Evolutionary conservation across 2,113 vertebrate species (phyloP), one percentile per base, ranked within the genome.

Genomic region (Planiliza haematocheilus): DNA sequence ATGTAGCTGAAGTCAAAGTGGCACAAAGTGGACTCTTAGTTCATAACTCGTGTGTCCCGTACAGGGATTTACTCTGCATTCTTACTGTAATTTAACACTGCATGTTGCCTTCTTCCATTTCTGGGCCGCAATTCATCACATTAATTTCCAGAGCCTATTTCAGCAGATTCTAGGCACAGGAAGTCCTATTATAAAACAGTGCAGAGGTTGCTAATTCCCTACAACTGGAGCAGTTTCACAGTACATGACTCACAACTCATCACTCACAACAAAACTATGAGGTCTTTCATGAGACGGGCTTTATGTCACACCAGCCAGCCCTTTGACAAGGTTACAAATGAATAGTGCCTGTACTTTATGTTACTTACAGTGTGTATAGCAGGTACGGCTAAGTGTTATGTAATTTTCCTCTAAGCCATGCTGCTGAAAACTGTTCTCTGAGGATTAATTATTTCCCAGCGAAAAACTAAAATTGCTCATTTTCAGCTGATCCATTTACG

Each of bases 21-120:
- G 1, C 24, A 30, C 30, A 14, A 16, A 55, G 16, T 36, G 49
- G 52, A 75, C 13, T 38, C 52, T 9, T 10, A 39, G 17, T n/a
- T 16, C 14, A 8, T 7, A 37, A 81, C 57, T 59, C 67, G 24
- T 42, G 38, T 69, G 49, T 71, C 8, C 34, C 21, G n/a, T 10
- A 12, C 8, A 12, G 34, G 8, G 5, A 57, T 58, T n/a, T 2
- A 21, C 20, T 70, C 11, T 64, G 34, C 37, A 13, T 20, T 62
- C 12, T 30, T 65, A 9, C n/a, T 53, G 42, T 38, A 49, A 45
- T 42, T 16, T 41, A 51, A 34, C 14, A 46, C 8, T 56, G 20
- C 4, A 30, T 43, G 16, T 16, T 9, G 30, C 20, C 5, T n/a
- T 46, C 2, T 63, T 62, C 24, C 21, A n/a, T 4, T 14, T 63